These are phyloP conservation scores for Cygnus olor DNA, from an alignment of 2,797 vertebrate species.

Conservation along the genomic window DNA sequence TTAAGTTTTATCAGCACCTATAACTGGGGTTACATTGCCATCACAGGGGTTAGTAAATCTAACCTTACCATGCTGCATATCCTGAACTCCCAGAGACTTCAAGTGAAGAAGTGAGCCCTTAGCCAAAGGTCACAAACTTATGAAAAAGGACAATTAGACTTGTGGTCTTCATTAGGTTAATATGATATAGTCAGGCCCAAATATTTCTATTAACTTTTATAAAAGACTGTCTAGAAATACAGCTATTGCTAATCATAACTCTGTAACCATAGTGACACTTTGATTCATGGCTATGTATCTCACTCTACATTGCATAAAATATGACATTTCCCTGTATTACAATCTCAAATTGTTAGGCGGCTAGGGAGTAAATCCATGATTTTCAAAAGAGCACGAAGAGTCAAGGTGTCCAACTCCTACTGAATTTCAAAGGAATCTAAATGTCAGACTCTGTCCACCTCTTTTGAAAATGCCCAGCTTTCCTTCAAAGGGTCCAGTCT, in stretches of 20 bases:
- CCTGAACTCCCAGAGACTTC: conserved; percentile 29
- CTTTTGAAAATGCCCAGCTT: neutral
- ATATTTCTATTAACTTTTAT: neutral
- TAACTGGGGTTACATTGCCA: neutral
- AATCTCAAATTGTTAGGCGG: neutral
- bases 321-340: neutral
- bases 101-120: neutral
- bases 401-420: neutral
- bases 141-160: neutral
- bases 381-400: neutral
- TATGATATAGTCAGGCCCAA: neutral
- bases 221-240: neutral
- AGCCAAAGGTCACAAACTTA: neutral
- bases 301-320: neutral
- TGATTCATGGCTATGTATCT: neutral
- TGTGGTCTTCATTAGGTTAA: neutral
- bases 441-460: neutral
- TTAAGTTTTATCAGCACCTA: conserved; percentile 38
- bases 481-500: neutral
- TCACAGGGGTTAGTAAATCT: conserved; percentile 2
- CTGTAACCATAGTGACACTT: neutral
- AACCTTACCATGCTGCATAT: neutral
- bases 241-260: neutral
- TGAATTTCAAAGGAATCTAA: neutral
- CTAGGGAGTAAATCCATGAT: neutral